Evolutionary conservation across 2,888 invertebrate genomes (phyloP).

Genomic region (Phalera bucephala): DNA sequence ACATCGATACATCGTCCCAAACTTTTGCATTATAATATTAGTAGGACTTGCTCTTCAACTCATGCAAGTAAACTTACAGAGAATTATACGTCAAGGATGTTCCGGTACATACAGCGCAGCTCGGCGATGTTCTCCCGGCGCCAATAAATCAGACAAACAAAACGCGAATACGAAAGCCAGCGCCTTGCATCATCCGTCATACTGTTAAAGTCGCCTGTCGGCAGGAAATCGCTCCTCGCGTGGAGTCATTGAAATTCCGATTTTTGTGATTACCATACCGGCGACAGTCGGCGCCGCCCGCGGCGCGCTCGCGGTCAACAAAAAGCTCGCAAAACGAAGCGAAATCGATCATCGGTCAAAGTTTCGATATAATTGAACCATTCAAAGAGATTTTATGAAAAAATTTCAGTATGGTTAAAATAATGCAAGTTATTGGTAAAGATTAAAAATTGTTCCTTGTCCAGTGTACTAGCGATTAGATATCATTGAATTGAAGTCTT

Average conservation of each 20-base stretch:
- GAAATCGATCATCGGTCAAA: slow-evolving; percentile 26
- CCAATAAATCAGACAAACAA: neutral
- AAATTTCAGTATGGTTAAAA: slow-evolving; percentile 15
- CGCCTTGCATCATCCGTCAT: slow-evolving; percentile 45
- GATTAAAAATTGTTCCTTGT: too few relatives aligned
- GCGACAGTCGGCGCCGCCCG: slow-evolving; percentile 26
- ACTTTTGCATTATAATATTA: too few relatives aligned
- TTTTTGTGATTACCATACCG: too few relatives aligned
- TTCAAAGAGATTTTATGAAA: slow-evolving; percentile 20
- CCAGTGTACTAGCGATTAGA: too few relatives aligned
- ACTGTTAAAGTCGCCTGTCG: slow-evolving; percentile 46
- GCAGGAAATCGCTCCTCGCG: slow-evolving; percentile 39
- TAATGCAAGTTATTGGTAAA: too few relatives aligned
- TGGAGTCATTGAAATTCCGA: slow-evolving; percentile 59
- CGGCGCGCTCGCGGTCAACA: slow-evolving; percentile 18
- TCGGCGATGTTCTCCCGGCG: neutral
- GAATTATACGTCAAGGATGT: too few relatives aligned
- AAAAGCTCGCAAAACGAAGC: slow-evolving; percentile 24
- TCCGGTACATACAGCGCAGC: too few relatives aligned
- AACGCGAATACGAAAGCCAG: slow-evolving; percentile 12
- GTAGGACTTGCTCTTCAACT: too few relatives aligned
- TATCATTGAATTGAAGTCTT: too few relatives aligned
- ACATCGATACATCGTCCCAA: too few relatives aligned
- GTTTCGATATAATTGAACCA: slow-evolving; percentile 30
- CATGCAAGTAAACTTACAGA: too few relatives aligned